phyloP scores from a whole-genome alignment of 2,888 invertebrate species.

The Empis livida region DNA sequence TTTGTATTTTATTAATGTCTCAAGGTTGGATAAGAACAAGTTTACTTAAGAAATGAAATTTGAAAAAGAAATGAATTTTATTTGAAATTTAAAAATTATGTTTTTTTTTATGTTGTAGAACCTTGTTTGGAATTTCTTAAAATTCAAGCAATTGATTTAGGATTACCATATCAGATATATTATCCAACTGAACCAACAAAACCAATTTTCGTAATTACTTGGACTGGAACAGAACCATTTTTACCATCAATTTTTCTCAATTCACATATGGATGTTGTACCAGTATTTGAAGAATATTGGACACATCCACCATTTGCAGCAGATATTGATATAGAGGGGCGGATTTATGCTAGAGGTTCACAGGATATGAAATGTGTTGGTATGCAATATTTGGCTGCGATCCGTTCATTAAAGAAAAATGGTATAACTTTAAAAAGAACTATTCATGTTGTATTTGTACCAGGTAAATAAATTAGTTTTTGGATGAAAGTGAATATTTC shows the following conservation, averaged over 20 bases:
- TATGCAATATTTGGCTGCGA: constrained; percentile 63
- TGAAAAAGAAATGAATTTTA: no score
- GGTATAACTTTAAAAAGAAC: constrained; percentile 47
- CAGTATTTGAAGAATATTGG: constrained; percentile 84
- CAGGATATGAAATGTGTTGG: constrained; percentile 85
- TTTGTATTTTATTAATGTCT: no score
- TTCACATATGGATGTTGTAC: constrained; percentile 96
- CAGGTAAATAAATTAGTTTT: constrained; percentile 40
- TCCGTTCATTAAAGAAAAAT: constrained; percentile 46
- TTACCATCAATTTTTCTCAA: constrained; percentile 69
- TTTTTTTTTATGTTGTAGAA: constrained; percentile 38
- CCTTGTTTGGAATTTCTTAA: constrained; percentile 61
- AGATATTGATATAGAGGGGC: constrained; percentile 68
- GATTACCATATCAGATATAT: constrained; percentile 49
- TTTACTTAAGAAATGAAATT: no score
- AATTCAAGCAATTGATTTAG: constrained; percentile 57
- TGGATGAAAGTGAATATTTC: no score
- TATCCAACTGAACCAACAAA: constrained; percentile 49
- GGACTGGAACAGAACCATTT: constrained; percentile 59
- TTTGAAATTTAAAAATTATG: no score
- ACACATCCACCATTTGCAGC: constrained; percentile 79
- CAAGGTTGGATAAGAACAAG: no score
- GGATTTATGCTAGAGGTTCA: constrained; percentile 79
- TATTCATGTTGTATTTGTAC: constrained; percentile 58
- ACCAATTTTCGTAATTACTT: constrained; percentile 53